A percentile compares a stretch with the other conserved stretches of the same genome.
Evolutionary conservation across 2,888 invertebrate species (phyloP).

Genomic region (Marasmarcha lunaedactyla): DNA sequence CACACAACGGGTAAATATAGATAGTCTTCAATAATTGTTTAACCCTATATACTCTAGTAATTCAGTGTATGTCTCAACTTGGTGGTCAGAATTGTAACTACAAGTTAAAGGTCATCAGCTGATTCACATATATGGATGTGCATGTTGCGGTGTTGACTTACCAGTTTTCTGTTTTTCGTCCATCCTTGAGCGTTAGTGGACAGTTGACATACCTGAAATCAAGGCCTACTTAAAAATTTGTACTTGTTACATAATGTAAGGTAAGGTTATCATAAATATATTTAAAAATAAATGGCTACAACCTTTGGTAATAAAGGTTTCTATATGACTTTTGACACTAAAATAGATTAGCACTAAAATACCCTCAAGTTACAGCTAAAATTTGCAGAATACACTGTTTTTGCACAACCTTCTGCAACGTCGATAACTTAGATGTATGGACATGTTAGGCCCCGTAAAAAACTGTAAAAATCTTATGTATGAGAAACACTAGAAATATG

Average conservation of each 20-base stretch:
- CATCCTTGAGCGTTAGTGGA: constrained; percentile 81
- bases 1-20: too few species aligned
- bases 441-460: constrained; percentile 22
- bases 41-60: too few species aligned
- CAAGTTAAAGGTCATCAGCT: too few species aligned
- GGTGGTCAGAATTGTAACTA: too few species aligned
- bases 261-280: constrained; percentile 54
- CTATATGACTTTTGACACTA: too few species aligned
- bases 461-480: too few species aligned
- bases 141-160: constrained; percentile 61
- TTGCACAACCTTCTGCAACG: constrained; percentile 22
- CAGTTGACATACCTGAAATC: constrained; percentile 79
- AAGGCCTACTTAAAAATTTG: constrained; percentile 49
- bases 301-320: too few species aligned
- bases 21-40: too few species aligned
- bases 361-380: constrained; percentile 10
- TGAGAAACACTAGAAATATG: constrained; percentile 10
- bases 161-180: constrained; percentile 83
- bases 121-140: too few species aligned
- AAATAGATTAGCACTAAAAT: constrained; percentile 16
- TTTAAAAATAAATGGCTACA: too few species aligned
- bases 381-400: constrained; percentile 1
- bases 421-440: constrained; percentile 23
- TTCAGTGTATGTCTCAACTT: too few species aligned
- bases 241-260: constrained; percentile 64